Base-by-base conservation (phyloP, 2,888 invertebrate genomes). In the Itoplectis maculator region DNA sequence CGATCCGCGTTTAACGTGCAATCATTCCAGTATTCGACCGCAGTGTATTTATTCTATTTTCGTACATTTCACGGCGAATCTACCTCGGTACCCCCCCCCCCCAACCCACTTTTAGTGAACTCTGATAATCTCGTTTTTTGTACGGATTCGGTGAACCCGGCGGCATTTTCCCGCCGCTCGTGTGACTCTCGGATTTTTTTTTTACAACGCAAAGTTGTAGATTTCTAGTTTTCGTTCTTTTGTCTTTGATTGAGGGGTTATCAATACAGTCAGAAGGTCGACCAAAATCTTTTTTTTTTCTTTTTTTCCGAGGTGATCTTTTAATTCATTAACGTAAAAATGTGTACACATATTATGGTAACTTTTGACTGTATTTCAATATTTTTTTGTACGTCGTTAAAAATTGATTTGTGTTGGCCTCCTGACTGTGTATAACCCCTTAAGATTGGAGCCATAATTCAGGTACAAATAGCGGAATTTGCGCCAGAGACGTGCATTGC, bases 11-110 rank as follows among this genome's bases (percentile, higher is more conserved):
- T 66, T 70, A 68, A 66, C 65, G 82, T 83, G 80, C 74, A 83
- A 86, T 86, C 85, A 86, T 86, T 86, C 85, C 85, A 84, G 80
- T 80, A 82, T 81, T 83, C 81, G 75, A 85, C 63, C 79, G 74
- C 68, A 73, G 66, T 69, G 70, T 77, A 83, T 83, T 85, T 81
- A 83, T 75, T 79, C 37, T 79, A 83, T 81, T 80, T 83, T 83
- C 75, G n/a, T 79, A 83, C 5, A 29, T 76, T 54, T 68, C 65
- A 61, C 61, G 72, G 54, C 74, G 63, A 83, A 81, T 76, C 81
- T 74, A 73, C 76, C 76, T 79, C 79, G 76, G 65, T 80, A n/a
- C 81, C 66, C 63, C 15, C 37, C 42, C 54, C 51, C 42, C 9
- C 29, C 29, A 29, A n/a, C n/a, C n/a, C n/a, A n/a, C n/a, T 45